phyloP scores from a whole-genome alignment of 1,140 invertebrate species.

The Bombus cullumanus region DNA sequence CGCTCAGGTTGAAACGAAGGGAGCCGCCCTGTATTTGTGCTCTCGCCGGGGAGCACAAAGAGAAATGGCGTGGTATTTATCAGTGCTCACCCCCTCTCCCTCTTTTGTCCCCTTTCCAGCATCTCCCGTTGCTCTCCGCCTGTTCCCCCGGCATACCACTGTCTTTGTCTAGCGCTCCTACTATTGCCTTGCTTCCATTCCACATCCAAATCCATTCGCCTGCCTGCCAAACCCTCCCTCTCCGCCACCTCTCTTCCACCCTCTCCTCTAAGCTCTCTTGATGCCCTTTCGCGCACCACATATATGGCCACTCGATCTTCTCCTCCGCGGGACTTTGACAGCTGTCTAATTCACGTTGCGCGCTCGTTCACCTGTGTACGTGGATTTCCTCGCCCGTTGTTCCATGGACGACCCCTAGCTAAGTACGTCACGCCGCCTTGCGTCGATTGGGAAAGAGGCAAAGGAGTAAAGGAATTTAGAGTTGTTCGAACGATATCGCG shows the following conservation, averaged over 20 bases:
- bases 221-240: conserved; percentile 62
- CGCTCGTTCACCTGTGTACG: conserved; percentile 62
- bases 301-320: conserved; percentile 73
- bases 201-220: conserved; percentile 71
- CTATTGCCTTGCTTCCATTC: conserved; percentile 66
- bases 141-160: background rate
- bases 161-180: conserved; percentile 59
- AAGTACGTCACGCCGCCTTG: background rate
- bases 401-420: background rate
- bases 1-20: conserved; percentile 67
- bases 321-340: conserved; percentile 70
- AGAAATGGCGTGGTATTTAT: conserved; percentile 80
- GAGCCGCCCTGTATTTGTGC: conserved; percentile 80
- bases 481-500: background rate
- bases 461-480: background rate
- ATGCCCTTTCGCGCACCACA: conserved; percentile 72
- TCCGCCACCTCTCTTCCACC: background rate
- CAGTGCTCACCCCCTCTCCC: conserved; percentile 76
- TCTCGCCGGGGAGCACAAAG: conserved; percentile 79
- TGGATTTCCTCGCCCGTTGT: conserved; percentile 56
- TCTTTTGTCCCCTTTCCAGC: conserved; percentile 63
- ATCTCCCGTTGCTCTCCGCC: conserved; percentile 47
- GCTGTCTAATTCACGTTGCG: conserved; percentile 72
- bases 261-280: conserved; percentile 65
- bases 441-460: background rate